Evolutionary conservation across 2,888 invertebrate genomes (phyloP).

Genomic region (Drosophila acutilabella): DNA sequence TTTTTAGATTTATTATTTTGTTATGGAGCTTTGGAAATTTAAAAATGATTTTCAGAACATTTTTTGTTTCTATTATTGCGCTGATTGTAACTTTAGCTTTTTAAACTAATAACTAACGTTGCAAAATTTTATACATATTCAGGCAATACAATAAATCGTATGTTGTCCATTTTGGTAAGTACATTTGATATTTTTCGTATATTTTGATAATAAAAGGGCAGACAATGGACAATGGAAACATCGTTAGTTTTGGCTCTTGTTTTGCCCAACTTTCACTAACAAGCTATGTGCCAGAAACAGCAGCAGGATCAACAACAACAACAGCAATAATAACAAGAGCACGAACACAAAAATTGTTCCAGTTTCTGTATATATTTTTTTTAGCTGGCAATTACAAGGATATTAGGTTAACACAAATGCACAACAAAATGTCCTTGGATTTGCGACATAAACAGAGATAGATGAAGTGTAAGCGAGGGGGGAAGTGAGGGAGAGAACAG

Average conservation of each 20-base stretch:
- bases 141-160: neutral
- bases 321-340: conserved; percentile 8
- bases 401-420: conserved; percentile 75
- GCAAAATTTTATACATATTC: neutral
- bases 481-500: neutral
- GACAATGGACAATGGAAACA: conserved; percentile 42
- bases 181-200: conserved; percentile 8
- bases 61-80: too few species aligned
- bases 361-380: conserved; percentile 41
- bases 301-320: conserved; percentile 19
- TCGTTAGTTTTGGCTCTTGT: conserved; percentile 45
- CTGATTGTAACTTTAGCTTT: too few species aligned
- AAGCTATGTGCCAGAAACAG: conserved; percentile 55
- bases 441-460: conserved; percentile 37
- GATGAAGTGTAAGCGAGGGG: neutral
- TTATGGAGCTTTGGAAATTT: neutral
- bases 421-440: conserved; percentile 71
- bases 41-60: too few species aligned
- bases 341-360: conserved; percentile 41
- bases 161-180: conserved; percentile 9
- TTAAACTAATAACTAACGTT: too few species aligned
- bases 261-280: conserved; percentile 63
- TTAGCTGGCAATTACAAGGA: conserved; percentile 68
- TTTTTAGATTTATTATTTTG: too few species aligned
- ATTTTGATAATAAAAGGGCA: conserved; percentile 23